Base-by-base conservation (phyloP, 2,113 vertebrate species). In the Procavia capensis region DNA sequence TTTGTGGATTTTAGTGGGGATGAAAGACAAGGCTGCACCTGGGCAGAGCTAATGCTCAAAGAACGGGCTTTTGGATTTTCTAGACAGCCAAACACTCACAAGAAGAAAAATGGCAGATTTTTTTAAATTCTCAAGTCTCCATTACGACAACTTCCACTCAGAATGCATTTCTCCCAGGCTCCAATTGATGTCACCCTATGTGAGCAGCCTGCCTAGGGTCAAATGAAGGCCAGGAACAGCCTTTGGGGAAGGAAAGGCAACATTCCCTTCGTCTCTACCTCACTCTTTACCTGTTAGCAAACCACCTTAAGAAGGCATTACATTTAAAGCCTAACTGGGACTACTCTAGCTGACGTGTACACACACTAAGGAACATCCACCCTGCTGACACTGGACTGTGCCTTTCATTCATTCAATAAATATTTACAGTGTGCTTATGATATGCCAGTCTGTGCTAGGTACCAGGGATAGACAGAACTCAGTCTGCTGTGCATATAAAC, bases 1-100 rank as follows among this genome's bases (percentile, higher is more conserved):
- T 95, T 97, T 96, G 96, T 96, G 89, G 85, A 87, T 91, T 96
- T 97, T 96, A 96, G 84, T 72, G 80, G 70, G 81, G 59, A 94
- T 97, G 75, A 96, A 96, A 96, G 91, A 80, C 9, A 3, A 94
- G 91, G 75, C 89, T 95, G 94, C 91, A 97, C 88, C 95, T 98
- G 96, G 94, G 91, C 91, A 93, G 31, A 39, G 84, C 86, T 97
- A 93, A 91, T 61, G 75, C 84, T 95, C 93, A 78, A 92, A 93
- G 41, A 82, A 78, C 16, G 45, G 61, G 72, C 39, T 75, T 74
- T 87, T 81, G 76, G 88, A 74, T 91, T 95, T 97, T 95, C 79
- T 36, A 78, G 91, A 63, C n/a, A 34, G 72, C 93, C 79, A 94
- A 93, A 89, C 76, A 93, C 66, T 88, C 43, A 70, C 47, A 88